These are phyloP conservation scores for Oscheius sp. DNA, from an alignment of 1,140 invertebrate species.

Conservation along the genomic window DNA sequence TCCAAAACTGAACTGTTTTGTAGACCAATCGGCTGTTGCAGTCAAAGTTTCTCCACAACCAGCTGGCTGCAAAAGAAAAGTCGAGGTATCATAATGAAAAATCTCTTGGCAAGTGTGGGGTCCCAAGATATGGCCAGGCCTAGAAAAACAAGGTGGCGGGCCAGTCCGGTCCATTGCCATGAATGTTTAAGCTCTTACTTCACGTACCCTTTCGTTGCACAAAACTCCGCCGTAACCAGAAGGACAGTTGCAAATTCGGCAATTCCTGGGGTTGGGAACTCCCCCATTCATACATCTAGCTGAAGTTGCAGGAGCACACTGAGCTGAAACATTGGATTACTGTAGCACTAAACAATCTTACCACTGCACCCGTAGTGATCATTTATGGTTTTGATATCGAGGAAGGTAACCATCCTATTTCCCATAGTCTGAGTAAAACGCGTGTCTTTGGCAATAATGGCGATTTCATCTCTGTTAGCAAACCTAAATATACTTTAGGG, in stretches of 20 bases:
- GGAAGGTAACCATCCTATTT: background rate
- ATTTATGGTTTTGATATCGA: constrained; percentile 22
- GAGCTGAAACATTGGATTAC: background rate
- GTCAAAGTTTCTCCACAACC: constrained; percentile 21
- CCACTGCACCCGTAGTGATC: constrained; percentile 16
- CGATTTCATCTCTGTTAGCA: no score
- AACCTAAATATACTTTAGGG: no score
- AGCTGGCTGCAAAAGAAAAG: background rate
- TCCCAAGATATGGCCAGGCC: no score
- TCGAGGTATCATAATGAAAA: background rate
- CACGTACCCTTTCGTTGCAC: constrained; percentile 12
- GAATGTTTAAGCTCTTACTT: no score
- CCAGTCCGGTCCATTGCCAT: no score
- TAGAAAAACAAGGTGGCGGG: no score
- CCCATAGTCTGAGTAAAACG: constrained; percentile 22
- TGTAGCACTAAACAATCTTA: background rate
- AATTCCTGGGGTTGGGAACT: constrained; percentile 6
- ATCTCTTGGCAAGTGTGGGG: no score
- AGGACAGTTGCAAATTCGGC: constrained; percentile 13
- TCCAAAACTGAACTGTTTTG: constrained; percentile 1
- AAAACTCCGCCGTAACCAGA: constrained; percentile 19
- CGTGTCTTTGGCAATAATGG: background rate
- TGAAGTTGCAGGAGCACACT: background rate
- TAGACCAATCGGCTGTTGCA: constrained; percentile 14
- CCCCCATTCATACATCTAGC: constrained; percentile 24